Percentiles rank a stretch among this genome's conserved stretches.
Conservation (phyloP, 2,888 invertebrate species). For the Micropterix aruncella region DNA sequence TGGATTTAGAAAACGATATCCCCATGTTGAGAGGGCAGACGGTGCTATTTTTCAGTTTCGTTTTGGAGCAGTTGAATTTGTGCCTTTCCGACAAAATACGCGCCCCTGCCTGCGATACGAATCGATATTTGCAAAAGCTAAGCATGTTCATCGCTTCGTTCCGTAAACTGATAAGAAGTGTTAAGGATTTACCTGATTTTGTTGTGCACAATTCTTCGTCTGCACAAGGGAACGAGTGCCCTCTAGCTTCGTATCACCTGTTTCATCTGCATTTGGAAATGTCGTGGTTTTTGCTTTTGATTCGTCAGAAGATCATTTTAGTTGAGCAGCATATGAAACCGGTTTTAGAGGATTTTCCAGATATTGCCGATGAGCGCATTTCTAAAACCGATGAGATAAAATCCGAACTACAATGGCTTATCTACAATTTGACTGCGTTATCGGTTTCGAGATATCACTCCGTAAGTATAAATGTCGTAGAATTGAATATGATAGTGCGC, state of each 20-base stretch:
- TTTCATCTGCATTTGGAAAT: constrained; percentile 33
- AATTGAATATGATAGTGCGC: too few relatives aligned
- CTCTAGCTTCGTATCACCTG: constrained; percentile 29
- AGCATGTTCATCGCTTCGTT: constrained; percentile 8
- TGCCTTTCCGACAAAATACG: too few relatives aligned
- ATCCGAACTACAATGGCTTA: constrained; percentile 14
- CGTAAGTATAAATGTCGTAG: too few relatives aligned
- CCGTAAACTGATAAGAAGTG: constrained; percentile 13
- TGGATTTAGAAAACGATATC: too few relatives aligned
- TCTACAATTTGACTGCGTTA: constrained; percentile 22
- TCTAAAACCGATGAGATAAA: constrained; percentile 11
- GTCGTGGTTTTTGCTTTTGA: constrained; percentile 21
- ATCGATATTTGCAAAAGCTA: too few relatives aligned
- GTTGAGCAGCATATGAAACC: too few relatives aligned
- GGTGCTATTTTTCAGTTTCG: too few relatives aligned
- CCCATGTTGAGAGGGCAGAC: too few relatives aligned
- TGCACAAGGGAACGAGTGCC: constrained; percentile 26
- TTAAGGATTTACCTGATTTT: constrained; percentile 21
- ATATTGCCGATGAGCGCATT: constrained; percentile 5
- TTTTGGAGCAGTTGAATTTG: too few relatives aligned
- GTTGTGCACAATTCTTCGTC: constrained; percentile 23
- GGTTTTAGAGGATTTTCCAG: too few relatives aligned
- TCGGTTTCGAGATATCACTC: constrained; percentile 23
- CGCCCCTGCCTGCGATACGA: too few relatives aligned
- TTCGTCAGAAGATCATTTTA: too few relatives aligned